A percentile compares a stretch with the other conserved stretches of the same genome.
Evolutionary conservation across 2,797 vertebrate species (phyloP).

Genomic region (Scolopax rusticola): DNA sequence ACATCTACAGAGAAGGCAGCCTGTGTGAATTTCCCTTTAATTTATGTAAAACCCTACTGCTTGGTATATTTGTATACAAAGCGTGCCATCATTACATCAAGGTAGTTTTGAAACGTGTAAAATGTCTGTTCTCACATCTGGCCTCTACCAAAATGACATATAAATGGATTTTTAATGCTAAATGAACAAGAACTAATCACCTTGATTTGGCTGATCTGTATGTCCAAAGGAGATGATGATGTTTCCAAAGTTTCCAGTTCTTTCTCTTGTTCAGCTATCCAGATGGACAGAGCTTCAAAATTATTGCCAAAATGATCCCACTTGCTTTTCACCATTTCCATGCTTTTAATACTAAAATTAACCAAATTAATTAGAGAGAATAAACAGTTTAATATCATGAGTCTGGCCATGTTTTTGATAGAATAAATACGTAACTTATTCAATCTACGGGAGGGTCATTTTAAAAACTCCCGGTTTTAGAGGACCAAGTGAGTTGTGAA

Average conservation of each 20-base stretch:
- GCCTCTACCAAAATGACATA: neutral
- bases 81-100: neutral
- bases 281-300: conserved; percentile 90
- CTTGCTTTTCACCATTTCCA: conserved; percentile 91
- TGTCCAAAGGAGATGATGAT: conserved; percentile 83
- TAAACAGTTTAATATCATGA: conserved; percentile 70
- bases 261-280: conserved; percentile 94
- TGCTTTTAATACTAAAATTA: conserved; percentile 91
- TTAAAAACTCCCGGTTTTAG: neutral
- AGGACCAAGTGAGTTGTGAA: neutral
- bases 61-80: conserved; percentile 15
- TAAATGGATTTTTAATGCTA: conserved; percentile 49
- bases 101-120: neutral
- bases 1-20: conserved; percentile 21
- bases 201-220: conserved; percentile 90
- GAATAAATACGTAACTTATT: conserved; percentile 16
- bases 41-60: conserved; percentile 27
- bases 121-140: neutral
- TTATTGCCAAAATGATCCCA: conserved; percentile 91
- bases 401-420: conserved; percentile 28
- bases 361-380: conserved; percentile 82
- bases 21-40: neutral
- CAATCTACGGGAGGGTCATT: neutral
- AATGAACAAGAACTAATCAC: conserved; percentile 83
- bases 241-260: conserved; percentile 86